Percentiles rank a stretch among this genome's conserved stretches.
Conservation (phyloP, 2,113 vertebrate species). For the Salvelinus sp. region DNA sequence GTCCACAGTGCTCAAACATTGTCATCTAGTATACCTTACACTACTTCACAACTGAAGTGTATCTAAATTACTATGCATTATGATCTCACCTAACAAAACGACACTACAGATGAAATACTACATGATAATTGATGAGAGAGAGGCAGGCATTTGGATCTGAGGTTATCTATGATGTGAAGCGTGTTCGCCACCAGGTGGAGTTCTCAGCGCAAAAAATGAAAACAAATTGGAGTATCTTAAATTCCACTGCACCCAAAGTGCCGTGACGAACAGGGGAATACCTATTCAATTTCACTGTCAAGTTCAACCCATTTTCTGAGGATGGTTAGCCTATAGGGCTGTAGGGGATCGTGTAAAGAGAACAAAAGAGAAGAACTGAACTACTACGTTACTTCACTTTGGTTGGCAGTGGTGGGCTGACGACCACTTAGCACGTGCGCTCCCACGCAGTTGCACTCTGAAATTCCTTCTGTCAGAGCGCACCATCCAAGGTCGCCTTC, state of each 20-base stretch:
- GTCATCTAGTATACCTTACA: too few relatives aligned
- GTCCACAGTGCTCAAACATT: too few relatives aligned
- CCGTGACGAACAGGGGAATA: background rate
- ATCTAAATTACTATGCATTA: too few relatives aligned
- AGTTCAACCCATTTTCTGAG: background rate
- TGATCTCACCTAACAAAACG: too few relatives aligned
- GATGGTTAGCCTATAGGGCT: background rate
- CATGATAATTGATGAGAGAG: too few relatives aligned
- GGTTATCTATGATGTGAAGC: background rate
- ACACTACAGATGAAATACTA: too few relatives aligned
- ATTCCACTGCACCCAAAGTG: background rate
- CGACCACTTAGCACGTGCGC: conserved; percentile 27
- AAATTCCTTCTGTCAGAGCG: background rate
- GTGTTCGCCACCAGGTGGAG: background rate
- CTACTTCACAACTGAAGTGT: too few relatives aligned
- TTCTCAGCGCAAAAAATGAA: background rate
- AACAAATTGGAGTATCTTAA: background rate
- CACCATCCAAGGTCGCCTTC: conserved; percentile 48
- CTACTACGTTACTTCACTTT: background rate
- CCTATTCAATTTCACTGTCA: background rate
- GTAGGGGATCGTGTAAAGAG: background rate
- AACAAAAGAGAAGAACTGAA: background rate
- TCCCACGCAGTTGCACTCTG: conserved; percentile 31
- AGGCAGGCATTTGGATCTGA: too few relatives aligned
- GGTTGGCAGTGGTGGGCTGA: conserved; percentile 11